A percentile compares a stretch with the other conserved stretches of the same genome.
Evolutionary conservation across 2,113 vertebrate genomes (phyloP).

Genomic region (Isurus oxyrinchus): DNA sequence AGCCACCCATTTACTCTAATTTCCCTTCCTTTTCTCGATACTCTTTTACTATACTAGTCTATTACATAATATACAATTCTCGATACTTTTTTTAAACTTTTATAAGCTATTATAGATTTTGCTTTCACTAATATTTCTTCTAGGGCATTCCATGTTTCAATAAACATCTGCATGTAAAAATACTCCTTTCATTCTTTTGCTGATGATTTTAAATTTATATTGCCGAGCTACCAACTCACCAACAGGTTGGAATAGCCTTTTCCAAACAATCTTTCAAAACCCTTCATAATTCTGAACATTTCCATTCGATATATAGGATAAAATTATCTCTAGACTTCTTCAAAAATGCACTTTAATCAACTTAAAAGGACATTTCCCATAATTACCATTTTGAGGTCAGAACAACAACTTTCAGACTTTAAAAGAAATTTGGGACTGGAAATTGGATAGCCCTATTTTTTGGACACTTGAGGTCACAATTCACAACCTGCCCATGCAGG

Average conservation of each 20-base stretch:
- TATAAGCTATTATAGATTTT: background rate
- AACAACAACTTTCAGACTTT: background rate
- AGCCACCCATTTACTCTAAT: background rate
- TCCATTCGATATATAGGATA: background rate
- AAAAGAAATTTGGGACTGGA: too few relatives aligned
- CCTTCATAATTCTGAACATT: background rate
- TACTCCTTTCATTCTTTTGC: background rate
- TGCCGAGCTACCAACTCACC: background rate
- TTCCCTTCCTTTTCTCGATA: background rate
- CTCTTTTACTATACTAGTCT: background rate
- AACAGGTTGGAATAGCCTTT: background rate
- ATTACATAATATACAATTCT: too few relatives aligned
- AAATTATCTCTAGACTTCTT: background rate
- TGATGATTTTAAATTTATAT: background rate
- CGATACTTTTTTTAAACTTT: background rate
- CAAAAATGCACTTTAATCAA: background rate
- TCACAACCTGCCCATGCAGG: too few relatives aligned
- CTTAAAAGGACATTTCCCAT: background rate
- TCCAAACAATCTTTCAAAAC: background rate
- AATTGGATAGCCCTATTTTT: too few relatives aligned
- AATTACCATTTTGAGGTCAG: background rate
- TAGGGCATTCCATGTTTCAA: background rate
- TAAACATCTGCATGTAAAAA: background rate
- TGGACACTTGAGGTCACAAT: too few relatives aligned
- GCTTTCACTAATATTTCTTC: background rate